A percentile compares a stretch with the other conserved stretches of the same genome.
phyloP scores from a whole-genome alignment of 2,888 invertebrate genomes.

The Hedychridium roseum region DNA sequence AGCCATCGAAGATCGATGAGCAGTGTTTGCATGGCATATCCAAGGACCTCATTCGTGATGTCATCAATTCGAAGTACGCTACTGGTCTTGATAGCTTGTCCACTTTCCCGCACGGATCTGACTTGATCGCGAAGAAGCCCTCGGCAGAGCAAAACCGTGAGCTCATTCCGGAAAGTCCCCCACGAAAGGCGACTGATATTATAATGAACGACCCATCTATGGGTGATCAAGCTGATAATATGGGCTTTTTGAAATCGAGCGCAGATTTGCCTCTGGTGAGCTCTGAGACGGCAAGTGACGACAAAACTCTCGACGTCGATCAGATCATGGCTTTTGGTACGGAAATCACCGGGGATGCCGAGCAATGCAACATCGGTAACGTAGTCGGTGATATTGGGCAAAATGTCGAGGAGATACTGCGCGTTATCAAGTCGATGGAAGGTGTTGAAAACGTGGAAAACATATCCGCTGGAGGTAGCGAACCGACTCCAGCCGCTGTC shows the following conservation, averaged over 20 bases:
- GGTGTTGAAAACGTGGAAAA: constrained; percentile 55
- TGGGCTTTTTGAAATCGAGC: constrained; percentile 60
- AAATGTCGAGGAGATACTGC: constrained; percentile 74
- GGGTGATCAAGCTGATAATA: constrained; percentile 61
- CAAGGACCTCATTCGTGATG: constrained; percentile 61
- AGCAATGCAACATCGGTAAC: constrained; percentile 53
- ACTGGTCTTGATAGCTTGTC: constrained; percentile 58
- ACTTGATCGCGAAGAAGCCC: constrained; percentile 45
- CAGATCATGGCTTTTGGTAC: constrained; percentile 52
- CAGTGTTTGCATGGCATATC: constrained; percentile 60
- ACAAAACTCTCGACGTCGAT: constrained; percentile 46
- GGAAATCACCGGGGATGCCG: constrained; percentile 31
- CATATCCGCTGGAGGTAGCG: constrained; percentile 31
- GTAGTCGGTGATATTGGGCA: constrained; percentile 70
- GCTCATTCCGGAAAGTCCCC: constrained; percentile 59
- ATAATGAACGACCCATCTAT: constrained; percentile 62
- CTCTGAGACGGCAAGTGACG: constrained; percentile 36
- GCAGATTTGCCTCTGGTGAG: constrained; percentile 48
- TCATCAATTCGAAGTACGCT: constrained; percentile 60
- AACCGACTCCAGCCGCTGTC: constrained; percentile 34
- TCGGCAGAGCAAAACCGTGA: constrained; percentile 36
- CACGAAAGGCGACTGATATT: constrained; percentile 54
- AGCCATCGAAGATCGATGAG: constrained; percentile 60
- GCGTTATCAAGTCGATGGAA: constrained; percentile 80
- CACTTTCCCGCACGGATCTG: constrained; percentile 47